Base-by-base conservation (phyloP, 2,888 invertebrate species). In the Nymphalis urticae region DNA sequence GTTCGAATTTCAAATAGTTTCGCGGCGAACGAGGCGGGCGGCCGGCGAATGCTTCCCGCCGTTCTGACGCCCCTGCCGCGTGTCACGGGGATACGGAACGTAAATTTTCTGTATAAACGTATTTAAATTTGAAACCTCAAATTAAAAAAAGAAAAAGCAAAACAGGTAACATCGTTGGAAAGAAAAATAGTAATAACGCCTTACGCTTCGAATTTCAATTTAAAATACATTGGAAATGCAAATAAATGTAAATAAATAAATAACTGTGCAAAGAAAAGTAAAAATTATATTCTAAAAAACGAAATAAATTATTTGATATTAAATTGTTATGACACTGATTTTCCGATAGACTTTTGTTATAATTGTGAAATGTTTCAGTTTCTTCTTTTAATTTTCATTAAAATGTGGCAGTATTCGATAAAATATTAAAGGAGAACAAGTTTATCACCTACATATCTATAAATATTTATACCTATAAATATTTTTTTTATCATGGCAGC, bases 1-100 rank as follows among this genome's bases (percentile, higher is more conserved):
- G 54, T n/a, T 56, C 48, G 59, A 17, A 19, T 64, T 62, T 70
- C 21, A 24, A 60, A 54, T 32, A n/a, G 50, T 42, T 56, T 24
- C 53, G 62, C 66, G 66, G 62, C 64, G 63, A 47, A 24, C 48
- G 70, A 83, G 74, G 80, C 89, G 89, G 83, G 83, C 87, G 85
- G 82, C 78, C 80, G 80, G 81, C 77, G 77, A 83, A 82, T 78
- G 77, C 76, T 80, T 80, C 78, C 82, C 85, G 86, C 80, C 79
- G 85, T 79, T 87, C 84, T 90, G 89, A 82, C 89, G 89, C 77
- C 79, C 77, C 75, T 77, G 81, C 80, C 83, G 84, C 80, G 70
- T 61, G 24, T 27, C 47, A 60, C 56, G 56, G 56, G 56, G 32
- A 32, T 56, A 56, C 56, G 36, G 56, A 36, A 56, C 56, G 56